A percentile compares a stretch with the other conserved stretches of the same genome.
Evolutionary conservation across 2,797 vertebrate species (phyloP).

Genomic region (Pipistrellus pygmaeus): DNA sequence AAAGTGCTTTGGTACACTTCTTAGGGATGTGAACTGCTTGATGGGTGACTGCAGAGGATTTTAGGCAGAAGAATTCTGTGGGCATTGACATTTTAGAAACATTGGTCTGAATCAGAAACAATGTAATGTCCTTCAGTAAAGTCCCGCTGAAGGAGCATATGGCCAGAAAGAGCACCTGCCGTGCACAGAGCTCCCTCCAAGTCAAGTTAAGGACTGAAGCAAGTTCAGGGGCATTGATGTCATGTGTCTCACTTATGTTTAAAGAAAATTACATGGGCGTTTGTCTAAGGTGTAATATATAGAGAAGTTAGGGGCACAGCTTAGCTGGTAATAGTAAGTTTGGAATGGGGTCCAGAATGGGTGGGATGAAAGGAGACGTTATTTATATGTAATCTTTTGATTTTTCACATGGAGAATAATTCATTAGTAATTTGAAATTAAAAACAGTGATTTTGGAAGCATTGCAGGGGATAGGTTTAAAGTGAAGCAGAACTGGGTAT

Average conservation of each 20-base stretch:
- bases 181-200: background rate
- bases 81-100: background rate
- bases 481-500: background rate
- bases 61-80: background rate
- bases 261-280: background rate
- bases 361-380: background rate
- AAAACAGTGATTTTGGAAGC: background rate
- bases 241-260: background rate
- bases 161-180: background rate
- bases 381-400: background rate
- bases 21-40: background rate
- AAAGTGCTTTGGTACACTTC: background rate
- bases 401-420: background rate
- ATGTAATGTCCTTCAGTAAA: background rate
- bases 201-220: background rate
- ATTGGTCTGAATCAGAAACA: background rate
- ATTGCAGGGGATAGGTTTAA: background rate
- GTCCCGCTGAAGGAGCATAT: background rate
- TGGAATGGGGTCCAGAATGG: background rate
- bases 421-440: constrained; percentile 3
- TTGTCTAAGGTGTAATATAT: background rate
- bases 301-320: background rate
- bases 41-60: background rate
- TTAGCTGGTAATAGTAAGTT: background rate
- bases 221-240: background rate